Base-by-base conservation (phyloP, 2,797 vertebrate genomes). In the Epinephelus awoara region DNA sequence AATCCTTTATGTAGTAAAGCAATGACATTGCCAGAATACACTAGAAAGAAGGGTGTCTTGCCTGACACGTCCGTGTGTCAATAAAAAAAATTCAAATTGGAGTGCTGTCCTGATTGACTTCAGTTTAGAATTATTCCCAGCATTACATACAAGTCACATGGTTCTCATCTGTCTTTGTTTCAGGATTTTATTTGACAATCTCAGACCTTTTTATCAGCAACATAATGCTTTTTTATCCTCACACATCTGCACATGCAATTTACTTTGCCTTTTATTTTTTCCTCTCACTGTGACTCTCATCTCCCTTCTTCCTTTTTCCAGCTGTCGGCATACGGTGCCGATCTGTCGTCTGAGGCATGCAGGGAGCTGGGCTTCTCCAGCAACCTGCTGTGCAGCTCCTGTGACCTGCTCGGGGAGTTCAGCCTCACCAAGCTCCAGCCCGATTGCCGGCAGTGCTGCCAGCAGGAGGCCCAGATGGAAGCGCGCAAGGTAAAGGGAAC, bases 361-460 rank as follows among this genome's bases (percentile, higher is more conserved):
- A 96, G 98, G 82, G 98, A 98, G 64, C 83, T 98, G 72, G 98
- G 98, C 54, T 99, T 99, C 93, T 99, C 98, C 91, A 99, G 98
- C 95, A 99, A 98, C 91, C 94, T 99, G 90, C 95, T 99, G 62
- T 99, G 98, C 91, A 99, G 96, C 92, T 99, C 98, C 80, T 99
- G 98, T 91, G 98, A 96, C 86, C 95, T 98, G 73, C 97, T 99
- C 38, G 96, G 96, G 42, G 97, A 98, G 92, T 99, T 99, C 94
- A 96, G 62, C 82, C 96, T 99, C 73, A 93, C 92, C 58, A 95
- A 94, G 76, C 83, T 99, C 78, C 96, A 98, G 80, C 96, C 96
- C 0, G 92, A 96, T 84, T 99, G 98, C 92, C 92, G 93, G 74
- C 95, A 96, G 14, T 99, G 98, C 94, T 99, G 98, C 91, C 98